These are phyloP conservation scores for Rutilus rutilus DNA, from an alignment of 2,113 vertebrate genomes.

Conservation along the genomic window DNA sequence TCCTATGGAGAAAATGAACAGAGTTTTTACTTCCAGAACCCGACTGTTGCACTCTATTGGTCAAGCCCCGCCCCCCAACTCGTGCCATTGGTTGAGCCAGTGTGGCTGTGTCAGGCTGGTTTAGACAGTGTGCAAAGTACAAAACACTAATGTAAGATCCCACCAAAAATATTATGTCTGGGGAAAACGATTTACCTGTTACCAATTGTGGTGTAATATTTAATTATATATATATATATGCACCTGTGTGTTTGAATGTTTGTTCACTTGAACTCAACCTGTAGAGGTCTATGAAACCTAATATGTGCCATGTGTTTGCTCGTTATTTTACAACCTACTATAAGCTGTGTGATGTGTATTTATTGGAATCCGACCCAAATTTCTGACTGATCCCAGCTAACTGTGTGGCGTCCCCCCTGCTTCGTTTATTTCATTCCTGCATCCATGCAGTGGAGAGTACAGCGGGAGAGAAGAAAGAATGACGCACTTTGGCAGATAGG, in stretches of 20 bases:
- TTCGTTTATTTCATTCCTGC: conserved; percentile 35
- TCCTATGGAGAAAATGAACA: too few relatives aligned
- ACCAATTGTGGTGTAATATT: too few relatives aligned
- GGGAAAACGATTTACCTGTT: not conserved
- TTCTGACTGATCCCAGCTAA: conserved; percentile 14
- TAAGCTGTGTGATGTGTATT: conserved; percentile 18
- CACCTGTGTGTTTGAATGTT: conserved; percentile 11
- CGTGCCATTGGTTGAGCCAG: not conserved
- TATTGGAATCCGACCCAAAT: conserved; percentile 26
- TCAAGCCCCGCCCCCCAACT: not conserved
- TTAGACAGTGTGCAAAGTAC: not conserved
- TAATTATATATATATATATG: not conserved
- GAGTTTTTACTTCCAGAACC: too few relatives aligned
- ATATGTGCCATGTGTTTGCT: not conserved
- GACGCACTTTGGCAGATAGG: conserved; percentile 49
- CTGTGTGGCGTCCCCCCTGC: not conserved
- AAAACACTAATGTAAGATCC: not conserved
- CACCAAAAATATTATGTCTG: not conserved
- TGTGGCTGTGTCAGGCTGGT: not conserved
- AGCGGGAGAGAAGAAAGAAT: conserved; percentile 35
- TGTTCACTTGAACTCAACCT: not conserved
- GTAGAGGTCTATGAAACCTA: not conserved
- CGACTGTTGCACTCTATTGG: not conserved
- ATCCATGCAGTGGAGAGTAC: conserved; percentile 40
- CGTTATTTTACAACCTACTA: conserved; percentile 1